Evolutionary conservation across 35 echinoderm and acorn worm species (phyloP).

Genomic region (Lytechinus pictus): DNA sequence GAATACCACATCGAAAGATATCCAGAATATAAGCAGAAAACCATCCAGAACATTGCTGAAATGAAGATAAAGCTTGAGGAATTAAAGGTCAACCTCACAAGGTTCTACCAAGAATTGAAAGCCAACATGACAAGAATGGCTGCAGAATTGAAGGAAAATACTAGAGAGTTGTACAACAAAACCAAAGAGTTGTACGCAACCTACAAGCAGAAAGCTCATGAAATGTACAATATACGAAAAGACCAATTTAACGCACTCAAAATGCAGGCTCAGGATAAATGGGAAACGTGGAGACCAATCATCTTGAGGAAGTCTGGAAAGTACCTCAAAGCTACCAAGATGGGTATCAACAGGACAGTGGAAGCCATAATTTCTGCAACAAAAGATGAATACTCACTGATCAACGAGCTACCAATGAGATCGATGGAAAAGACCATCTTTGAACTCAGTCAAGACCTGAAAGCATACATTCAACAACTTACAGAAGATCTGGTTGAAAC

Average conservation of each 20-base stretch:
- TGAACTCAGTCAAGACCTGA: constrained; percentile 21
- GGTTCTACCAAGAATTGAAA: constrained; percentile 25
- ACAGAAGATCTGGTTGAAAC: neutral
- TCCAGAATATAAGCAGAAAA: constrained; percentile 48
- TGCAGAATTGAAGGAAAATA: neutral
- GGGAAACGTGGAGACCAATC: neutral
- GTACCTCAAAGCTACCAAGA: neutral
- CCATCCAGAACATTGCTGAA: constrained; percentile 27
- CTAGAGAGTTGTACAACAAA: neutral
- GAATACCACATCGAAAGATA: constrained; percentile 43
- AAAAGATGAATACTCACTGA: neutral
- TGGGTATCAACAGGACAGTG: neutral
- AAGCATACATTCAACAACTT: neutral
- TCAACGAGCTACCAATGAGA: constrained; percentile 45
- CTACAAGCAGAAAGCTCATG: neutral
- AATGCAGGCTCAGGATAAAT: neutral
- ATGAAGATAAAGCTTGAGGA: constrained; percentile 41
- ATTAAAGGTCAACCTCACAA: constrained; percentile 39
- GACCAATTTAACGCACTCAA: constrained; percentile 26
- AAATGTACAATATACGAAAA: neutral
- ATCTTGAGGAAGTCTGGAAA: neutral
- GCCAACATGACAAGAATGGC: neutral
- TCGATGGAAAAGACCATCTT: constrained; percentile 54
- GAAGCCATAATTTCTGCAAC: neutral
- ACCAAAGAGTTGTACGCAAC: no score